Evolutionary conservation across 23 tunicate species (phyloP).

Genomic region (Pegea sp.): DNA sequence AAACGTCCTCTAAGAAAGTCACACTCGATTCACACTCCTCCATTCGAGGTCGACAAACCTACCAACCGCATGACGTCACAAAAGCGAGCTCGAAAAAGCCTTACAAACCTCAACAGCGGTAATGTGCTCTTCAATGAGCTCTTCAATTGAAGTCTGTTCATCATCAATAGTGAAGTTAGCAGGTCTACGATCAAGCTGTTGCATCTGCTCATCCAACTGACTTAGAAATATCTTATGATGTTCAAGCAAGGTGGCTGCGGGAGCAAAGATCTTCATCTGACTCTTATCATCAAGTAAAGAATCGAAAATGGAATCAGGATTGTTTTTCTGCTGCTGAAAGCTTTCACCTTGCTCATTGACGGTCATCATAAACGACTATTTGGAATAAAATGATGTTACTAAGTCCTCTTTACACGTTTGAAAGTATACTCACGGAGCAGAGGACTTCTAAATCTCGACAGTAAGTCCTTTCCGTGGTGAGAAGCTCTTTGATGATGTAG

Average conservation of each 20-base stretch:
- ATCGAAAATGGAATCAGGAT: no score
- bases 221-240: not conserved
- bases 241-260: not conserved
- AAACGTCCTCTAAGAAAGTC: constrained; percentile 26
- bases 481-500: constrained; percentile 67
- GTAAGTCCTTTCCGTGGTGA: constrained; percentile 73
- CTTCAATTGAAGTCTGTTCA: not conserved
- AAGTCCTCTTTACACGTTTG: not conserved
- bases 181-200: not conserved
- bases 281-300: no score
- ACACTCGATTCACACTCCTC: constrained; percentile 39
- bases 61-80: no score
- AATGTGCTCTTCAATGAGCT: not conserved
- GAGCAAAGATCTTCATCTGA: not conserved
- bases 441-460: constrained; percentile 70
- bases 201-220: not conserved
- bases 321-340: no score
- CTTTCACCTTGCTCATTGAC: no score
- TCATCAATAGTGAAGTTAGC: not conserved
- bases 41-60: no score
- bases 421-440: constrained; percentile 14
- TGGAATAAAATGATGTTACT: not conserved
- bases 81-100: no score
- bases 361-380: not conserved
- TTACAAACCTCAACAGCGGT: no score